Conservation (phyloP, 2,888 invertebrate species). For the Aphidius colemani region DNA sequence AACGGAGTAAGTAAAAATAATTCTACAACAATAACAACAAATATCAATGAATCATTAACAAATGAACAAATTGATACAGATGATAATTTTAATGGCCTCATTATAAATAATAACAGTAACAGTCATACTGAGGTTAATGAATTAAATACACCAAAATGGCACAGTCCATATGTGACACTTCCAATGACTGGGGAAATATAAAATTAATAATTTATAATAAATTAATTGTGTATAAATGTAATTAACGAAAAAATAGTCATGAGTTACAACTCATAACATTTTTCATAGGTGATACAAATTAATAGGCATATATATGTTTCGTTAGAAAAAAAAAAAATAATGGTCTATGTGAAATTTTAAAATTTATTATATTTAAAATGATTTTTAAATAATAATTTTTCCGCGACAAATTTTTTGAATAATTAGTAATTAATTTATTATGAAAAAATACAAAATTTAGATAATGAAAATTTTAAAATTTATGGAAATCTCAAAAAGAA, state of each 20-base stretch:
- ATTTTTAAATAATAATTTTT: too few relatives aligned
- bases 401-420: too few relatives aligned
- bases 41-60: constrained; percentile 19
- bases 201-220: constrained; percentile 7
- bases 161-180: constrained; percentile 53
- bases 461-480: constrained; percentile 19
- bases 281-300: too few relatives aligned
- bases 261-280: too few relatives aligned
- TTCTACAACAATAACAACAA: constrained; percentile 25
- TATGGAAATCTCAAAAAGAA: constrained; percentile 25
- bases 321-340: constrained; percentile 12
- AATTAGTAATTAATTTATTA: neutral
- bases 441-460: neutral
- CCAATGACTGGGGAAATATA: constrained; percentile 56
- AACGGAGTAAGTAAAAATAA: constrained; percentile 48
- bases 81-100: constrained; percentile 24
- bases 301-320: neutral
- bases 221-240: too few relatives aligned
- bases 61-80: constrained; percentile 11
- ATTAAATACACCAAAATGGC: constrained; percentile 51
- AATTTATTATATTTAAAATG: too few relatives aligned
- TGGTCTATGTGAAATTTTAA: too few relatives aligned
- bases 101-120: constrained; percentile 27
- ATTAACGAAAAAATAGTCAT: too few relatives aligned
- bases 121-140: constrained; percentile 39